Evolutionary conservation across 2,888 invertebrate species (phyloP).

Genomic region (Limnephilus marmoratus): DNA sequence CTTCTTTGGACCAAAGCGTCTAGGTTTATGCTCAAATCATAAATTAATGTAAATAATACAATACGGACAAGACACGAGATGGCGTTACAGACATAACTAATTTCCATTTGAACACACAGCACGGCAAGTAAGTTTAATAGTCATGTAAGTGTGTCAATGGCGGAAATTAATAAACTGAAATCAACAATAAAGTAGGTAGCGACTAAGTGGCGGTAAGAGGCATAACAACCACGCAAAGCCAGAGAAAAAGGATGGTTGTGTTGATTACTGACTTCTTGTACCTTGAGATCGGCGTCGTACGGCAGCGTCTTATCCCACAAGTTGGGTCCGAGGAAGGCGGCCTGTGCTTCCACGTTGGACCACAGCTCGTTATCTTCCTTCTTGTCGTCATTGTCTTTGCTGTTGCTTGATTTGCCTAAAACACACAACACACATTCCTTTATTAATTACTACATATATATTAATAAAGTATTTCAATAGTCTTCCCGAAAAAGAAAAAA

Average conservation of each 20-base stretch:
- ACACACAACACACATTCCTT: slow-evolving; percentile 57
- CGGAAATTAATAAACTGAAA: slow-evolving; percentile 37
- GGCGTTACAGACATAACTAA: background rate
- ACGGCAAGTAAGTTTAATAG: slow-evolving; percentile 39
- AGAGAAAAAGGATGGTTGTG: slow-evolving; percentile 73
- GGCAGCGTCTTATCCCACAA: slow-evolving; percentile 96
- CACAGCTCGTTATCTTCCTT: slow-evolving; percentile 92
- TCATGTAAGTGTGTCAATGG: slow-evolving; percentile 56
- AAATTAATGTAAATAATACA: slow-evolving; percentile 9
- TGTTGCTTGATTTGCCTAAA: slow-evolving; percentile 80
- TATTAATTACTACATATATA: background rate
- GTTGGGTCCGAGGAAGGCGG: slow-evolving; percentile 96
- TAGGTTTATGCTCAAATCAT: slow-evolving; percentile 29
- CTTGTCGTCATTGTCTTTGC: slow-evolving; percentile 82
- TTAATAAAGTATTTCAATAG: too few relatives aligned
- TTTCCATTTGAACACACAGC: slow-evolving; percentile 27
- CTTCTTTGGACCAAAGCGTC: slow-evolving; percentile 46
- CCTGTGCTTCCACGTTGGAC: slow-evolving; percentile 92
- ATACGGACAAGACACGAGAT: slow-evolving; percentile 38
- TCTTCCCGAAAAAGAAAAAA: too few relatives aligned
- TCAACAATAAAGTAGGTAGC: slow-evolving; percentile 12
- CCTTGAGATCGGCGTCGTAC: slow-evolving; percentile 97
- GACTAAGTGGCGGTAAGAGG: slow-evolving; percentile 41
- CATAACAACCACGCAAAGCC: slow-evolving; percentile 69
- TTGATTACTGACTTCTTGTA: slow-evolving; percentile 83